These are phyloP conservation scores for Tortrix viridana DNA, from an alignment of 2,888 invertebrate species.

Conservation along the genomic window DNA sequence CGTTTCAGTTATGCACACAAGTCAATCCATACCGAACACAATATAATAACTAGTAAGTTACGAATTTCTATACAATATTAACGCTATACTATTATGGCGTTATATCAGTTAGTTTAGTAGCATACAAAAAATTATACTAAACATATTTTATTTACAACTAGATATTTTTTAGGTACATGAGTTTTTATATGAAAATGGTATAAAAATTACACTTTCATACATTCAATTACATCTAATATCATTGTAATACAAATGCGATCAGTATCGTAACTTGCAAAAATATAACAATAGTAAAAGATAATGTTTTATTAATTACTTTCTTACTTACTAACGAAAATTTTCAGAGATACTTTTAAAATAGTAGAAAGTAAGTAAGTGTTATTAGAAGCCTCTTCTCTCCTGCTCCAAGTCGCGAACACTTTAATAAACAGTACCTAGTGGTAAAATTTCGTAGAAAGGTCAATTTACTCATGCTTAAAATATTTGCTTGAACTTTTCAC, in stretches of 20 bases:
- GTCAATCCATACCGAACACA: slow-evolving; percentile 78
- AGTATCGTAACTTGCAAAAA: slow-evolving; percentile 78
- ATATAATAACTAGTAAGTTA: slow-evolving; percentile 55
- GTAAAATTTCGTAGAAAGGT: slow-evolving; percentile 51
- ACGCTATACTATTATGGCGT: slow-evolving; percentile 69
- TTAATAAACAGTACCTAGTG: slow-evolving; percentile 11
- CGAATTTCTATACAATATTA: slow-evolving; percentile 79
- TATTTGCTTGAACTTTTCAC: slow-evolving; percentile 67
- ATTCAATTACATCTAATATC: slow-evolving; percentile 71
- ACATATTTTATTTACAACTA: slow-evolving; percentile 79
- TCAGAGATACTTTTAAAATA: slow-evolving; percentile 64
- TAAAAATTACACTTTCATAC: slow-evolving; percentile 83
- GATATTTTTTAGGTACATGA: slow-evolving; percentile 80
- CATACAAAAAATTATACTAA: slow-evolving; percentile 81
- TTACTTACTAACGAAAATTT: slow-evolving; percentile 44
- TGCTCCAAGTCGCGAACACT: slow-evolving; percentile 24
- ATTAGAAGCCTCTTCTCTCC: slow-evolving; percentile 10
- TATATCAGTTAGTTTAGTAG: slow-evolving; percentile 78
- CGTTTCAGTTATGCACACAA: slow-evolving; percentile 82
- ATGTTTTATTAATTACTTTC: slow-evolving; percentile 57
- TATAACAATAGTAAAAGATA: slow-evolving; percentile 81
- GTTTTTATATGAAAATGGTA: slow-evolving; percentile 83
- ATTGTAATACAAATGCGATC: slow-evolving; percentile 79
- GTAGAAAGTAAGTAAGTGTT: slow-evolving; percentile 2
- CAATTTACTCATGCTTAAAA: slow-evolving; percentile 66